Evolutionary conservation across 2,797 vertebrate species (phyloP).

Genomic region (Poliocrania exsul): DNA sequence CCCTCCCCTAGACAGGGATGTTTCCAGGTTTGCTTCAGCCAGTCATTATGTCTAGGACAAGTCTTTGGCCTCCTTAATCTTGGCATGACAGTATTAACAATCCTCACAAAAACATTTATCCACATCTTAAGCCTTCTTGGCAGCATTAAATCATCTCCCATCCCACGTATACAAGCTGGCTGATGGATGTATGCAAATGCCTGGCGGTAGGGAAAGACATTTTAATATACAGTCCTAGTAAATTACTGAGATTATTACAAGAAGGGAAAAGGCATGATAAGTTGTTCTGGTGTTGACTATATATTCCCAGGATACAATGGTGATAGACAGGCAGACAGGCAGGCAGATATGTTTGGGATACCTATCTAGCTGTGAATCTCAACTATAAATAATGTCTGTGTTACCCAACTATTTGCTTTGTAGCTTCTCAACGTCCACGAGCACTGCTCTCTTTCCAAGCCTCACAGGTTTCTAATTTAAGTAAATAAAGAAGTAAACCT

Average conservation of each 20-base stretch:
- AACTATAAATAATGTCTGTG: neutral
- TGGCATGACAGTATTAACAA: constrained; percentile 4
- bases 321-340: neutral
- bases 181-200: constrained; percentile 65
- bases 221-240: constrained; percentile 49
- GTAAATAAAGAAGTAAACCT: neutral
- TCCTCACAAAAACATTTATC: constrained; percentile 53
- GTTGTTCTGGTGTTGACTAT: constrained; percentile 19
- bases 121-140: constrained; percentile 25
- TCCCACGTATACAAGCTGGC: constrained; percentile 28
- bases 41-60: neutral
- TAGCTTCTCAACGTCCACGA: neutral
- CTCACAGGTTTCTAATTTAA: neutral
- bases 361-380: neutral
- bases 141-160: constrained; percentile 45
- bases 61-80: neutral
- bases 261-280: constrained; percentile 19
- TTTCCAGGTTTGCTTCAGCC: neutral
- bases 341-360: neutral
- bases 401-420: neutral
- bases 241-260: constrained; percentile 42
- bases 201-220: neutral
- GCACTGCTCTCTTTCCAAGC: neutral
- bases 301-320: neutral
- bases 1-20: neutral